Percentiles rank a stretch among this genome's conserved stretches.
phyloP scores from a whole-genome alignment of 2,113 vertebrate genomes.

The Pyrgilauda ruficollis region DNA sequence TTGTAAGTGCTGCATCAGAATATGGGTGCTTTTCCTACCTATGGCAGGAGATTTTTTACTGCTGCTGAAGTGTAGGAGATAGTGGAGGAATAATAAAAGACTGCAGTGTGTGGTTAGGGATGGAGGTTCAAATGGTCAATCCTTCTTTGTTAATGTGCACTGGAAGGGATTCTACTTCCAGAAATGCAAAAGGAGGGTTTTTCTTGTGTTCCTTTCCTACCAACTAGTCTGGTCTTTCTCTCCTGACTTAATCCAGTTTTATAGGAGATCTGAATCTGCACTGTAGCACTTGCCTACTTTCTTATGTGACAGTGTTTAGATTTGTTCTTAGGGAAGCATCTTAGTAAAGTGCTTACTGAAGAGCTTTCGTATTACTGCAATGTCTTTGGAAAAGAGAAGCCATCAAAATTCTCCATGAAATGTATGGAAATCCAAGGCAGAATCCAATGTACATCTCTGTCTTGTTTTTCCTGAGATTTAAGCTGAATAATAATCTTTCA shows the following conservation, averaged over 20 bases:
- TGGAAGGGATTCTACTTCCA: neutral
- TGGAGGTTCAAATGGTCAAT: neutral
- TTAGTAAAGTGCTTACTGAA: neutral
- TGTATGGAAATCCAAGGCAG: neutral
- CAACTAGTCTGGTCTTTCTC: neutral
- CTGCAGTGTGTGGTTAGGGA: neutral
- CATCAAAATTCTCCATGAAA: neutral
- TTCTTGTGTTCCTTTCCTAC: neutral
- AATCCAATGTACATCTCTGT: neutral
- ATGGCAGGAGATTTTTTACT: neutral
- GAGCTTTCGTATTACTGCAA: neutral
- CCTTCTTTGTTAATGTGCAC: neutral
- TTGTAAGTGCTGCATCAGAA: neutral
- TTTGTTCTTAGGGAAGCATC: neutral
- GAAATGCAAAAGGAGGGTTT: neutral
- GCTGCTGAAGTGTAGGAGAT: neutral
- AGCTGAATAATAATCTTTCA: neutral
- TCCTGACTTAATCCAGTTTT: neutral
- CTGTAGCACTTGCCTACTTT: neutral
- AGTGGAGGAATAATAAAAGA: neutral
- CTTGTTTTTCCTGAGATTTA: neutral
- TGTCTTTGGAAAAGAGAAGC: neutral
- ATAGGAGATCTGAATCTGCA: neutral
- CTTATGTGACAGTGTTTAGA: neutral
- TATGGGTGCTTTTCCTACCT: neutral